These are phyloP conservation scores for Phrynosoma blainvillii DNA, from an alignment of 2,113 vertebrate genomes.

Conservation along the genomic window DNA sequence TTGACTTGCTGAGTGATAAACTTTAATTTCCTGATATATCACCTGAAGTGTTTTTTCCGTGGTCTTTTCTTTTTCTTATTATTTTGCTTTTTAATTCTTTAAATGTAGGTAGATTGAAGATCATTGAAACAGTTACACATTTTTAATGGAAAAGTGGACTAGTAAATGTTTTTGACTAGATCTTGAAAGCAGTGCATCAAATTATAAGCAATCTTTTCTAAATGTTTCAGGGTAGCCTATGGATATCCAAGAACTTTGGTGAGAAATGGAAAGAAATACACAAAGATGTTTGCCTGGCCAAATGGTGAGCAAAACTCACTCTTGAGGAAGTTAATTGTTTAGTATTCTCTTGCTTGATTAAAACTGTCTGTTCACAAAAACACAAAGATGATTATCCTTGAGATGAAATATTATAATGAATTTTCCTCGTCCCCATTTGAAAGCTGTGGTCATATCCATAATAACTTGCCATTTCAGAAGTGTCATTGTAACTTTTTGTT, in stretches of 20 bases:
- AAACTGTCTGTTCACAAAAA: slow-evolving; percentile 9
- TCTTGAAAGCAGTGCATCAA: slow-evolving; percentile 47
- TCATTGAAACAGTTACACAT: neutral
- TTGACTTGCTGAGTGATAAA: neutral
- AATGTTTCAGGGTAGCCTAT: slow-evolving; percentile 85
- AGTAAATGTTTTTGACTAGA: neutral
- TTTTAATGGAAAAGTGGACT: neutral
- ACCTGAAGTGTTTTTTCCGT: neutral
- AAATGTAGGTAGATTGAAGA: neutral
- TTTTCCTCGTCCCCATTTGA: neutral
- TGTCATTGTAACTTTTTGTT: neutral
- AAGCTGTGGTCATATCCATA: neutral
- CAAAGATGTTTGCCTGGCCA: slow-evolving; percentile 86
- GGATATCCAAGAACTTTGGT: slow-evolving; percentile 90
- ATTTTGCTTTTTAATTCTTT: neutral
- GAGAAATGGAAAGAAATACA: slow-evolving; percentile 86
- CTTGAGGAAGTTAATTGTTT: slow-evolving; percentile 10
- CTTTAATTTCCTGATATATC: neutral
- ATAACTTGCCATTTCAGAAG: neutral
- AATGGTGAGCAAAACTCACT: slow-evolving; percentile 84
- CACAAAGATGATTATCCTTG: neutral
- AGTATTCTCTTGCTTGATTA: neutral
- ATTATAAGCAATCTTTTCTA: slow-evolving; percentile 36
- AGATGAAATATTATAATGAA: neutral
- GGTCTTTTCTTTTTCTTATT: neutral